These are phyloP conservation scores for Silurus meridionalis DNA, from an alignment of 2,113 vertebrate genomes.

Conservation along the genomic window DNA sequence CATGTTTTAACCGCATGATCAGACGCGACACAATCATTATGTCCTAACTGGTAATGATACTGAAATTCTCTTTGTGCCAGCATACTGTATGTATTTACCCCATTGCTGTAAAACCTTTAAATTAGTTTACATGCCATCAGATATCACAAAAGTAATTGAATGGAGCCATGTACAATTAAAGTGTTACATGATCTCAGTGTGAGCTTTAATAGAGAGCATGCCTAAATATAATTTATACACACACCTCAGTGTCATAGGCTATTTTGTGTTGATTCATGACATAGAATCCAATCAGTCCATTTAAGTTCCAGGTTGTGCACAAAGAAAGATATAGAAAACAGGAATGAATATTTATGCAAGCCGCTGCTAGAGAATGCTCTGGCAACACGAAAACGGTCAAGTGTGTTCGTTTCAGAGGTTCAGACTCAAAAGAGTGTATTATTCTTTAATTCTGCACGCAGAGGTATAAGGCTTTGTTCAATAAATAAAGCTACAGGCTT, in stretches of 20 bases:
- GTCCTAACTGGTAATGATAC: too few relatives aligned
- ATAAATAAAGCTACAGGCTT: conserved; percentile 46
- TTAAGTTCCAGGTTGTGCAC: neutral
- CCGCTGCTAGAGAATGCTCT: neutral
- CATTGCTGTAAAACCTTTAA: neutral
- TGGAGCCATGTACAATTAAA: neutral
- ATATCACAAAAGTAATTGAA: neutral
- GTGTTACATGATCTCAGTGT: neutral
- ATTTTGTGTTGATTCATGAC: neutral
- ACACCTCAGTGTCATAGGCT: neutral
- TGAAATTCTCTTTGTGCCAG: neutral
- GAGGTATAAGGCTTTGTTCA: conserved; percentile 40
- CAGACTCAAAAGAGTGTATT: conserved; percentile 31
- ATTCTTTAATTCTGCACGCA: conserved; percentile 16
- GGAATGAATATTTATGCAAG: neutral
- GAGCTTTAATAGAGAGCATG: neutral
- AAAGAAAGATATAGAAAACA: neutral
- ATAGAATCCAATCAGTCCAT: neutral
- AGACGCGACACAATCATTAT: too few relatives aligned
- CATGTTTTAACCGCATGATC: too few relatives aligned
- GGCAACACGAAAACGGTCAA: neutral
- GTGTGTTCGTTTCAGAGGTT: conserved; percentile 16
- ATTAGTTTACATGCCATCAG: neutral
- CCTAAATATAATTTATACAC: neutral
- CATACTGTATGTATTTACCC: neutral